A percentile compares a stretch with the other conserved stretches of the same genome.
phyloP scores from a whole-genome alignment of 2,113 vertebrate genomes.

The Hippolais icterina region DNA sequence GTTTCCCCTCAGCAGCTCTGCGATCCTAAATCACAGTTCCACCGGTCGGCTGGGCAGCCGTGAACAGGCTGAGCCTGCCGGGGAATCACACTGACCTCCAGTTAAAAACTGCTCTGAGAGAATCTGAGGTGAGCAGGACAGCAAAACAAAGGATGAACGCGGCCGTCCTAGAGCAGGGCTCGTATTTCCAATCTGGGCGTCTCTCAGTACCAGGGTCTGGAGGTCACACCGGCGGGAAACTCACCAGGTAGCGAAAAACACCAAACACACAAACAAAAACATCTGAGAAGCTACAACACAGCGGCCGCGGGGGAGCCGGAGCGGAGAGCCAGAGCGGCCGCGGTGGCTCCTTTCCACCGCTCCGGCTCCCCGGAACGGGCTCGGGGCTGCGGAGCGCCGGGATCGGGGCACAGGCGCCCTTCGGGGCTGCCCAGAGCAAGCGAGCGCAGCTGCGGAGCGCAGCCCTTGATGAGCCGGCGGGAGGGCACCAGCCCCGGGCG shows the following conservation, averaged over 20 bases:
- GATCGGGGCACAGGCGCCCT: background rate
- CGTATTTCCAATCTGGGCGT: background rate
- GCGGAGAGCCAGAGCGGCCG: background rate
- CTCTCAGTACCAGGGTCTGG: background rate
- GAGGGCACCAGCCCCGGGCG: background rate
- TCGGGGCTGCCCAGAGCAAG: background rate
- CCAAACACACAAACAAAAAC: background rate
- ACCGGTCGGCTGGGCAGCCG: background rate
- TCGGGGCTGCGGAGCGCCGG: background rate
- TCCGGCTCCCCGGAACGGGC: background rate
- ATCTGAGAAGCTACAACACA: rapidly evolving
- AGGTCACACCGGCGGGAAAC: background rate
- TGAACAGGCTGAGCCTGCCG: background rate
- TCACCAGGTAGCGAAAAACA: background rate
- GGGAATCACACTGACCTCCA: background rate
- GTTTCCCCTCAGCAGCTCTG: background rate
- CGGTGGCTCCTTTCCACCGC: background rate
- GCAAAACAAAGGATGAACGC: background rate
- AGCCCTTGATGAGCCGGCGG: background rate
- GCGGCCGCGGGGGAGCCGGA: background rate
- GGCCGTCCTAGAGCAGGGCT: background rate
- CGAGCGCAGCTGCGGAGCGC: background rate
- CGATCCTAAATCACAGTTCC: background rate
- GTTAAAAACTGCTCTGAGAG: background rate
- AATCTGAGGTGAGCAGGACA: background rate